Percentiles rank a stretch among this genome's conserved stretches.
Evolutionary conservation across 2,888 invertebrate genomes (phyloP).

Genomic region (Protonemura montana): DNA sequence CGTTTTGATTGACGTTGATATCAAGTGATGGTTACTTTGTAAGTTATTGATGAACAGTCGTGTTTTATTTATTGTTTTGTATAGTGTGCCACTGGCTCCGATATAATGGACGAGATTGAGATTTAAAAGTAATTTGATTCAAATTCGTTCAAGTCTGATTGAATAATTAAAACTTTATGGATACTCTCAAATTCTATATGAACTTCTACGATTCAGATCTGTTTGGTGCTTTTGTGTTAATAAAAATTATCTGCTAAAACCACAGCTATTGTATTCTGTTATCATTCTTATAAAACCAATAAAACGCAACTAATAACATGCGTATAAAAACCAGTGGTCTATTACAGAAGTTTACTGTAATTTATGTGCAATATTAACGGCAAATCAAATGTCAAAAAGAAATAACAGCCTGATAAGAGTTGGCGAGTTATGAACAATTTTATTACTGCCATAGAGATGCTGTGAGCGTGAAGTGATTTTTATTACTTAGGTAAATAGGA

Average conservation of each 20-base stretch:
- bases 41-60: too few relatives aligned
- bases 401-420: not conserved
- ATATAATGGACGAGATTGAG: too few relatives aligned
- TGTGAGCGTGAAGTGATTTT: not conserved
- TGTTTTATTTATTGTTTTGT: too few relatives aligned
- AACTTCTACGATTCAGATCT: too few relatives aligned
- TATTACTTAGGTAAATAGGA: not conserved
- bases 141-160: too few relatives aligned
- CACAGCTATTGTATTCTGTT: not conserved
- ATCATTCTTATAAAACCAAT: not conserved
- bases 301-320: not conserved
- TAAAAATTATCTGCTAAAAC: not conserved
- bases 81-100: too few relatives aligned
- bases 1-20: too few relatives aligned
- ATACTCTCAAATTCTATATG: not conserved
- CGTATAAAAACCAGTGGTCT: too few relatives aligned
- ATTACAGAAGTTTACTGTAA: not conserved
- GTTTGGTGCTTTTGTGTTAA: too few relatives aligned
- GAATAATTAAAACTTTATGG: too few relatives aligned
- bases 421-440: not conserved
- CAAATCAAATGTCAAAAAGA: conserved; percentile 7
- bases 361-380: not conserved
- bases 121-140: too few relatives aligned
- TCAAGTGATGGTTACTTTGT: too few relatives aligned
- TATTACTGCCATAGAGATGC: not conserved